A percentile compares a stretch with the other conserved stretches of the same genome.
Evolutionary conservation across 37 sponge, comb jelly and placozoan species (phyloP).

Genomic region (Spongilla lacustris): DNA sequence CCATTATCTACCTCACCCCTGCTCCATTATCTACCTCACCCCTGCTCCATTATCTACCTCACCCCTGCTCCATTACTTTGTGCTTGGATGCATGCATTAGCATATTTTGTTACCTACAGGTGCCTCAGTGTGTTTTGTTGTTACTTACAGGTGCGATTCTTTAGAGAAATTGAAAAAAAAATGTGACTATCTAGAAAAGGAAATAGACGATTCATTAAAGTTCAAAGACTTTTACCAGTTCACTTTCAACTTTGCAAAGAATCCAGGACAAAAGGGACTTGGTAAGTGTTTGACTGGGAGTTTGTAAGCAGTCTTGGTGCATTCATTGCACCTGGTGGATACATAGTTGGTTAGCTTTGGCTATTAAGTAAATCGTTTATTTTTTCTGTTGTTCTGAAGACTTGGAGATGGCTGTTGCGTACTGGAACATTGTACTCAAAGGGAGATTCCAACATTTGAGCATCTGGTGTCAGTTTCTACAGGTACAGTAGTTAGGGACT

Average conservation of each 20-base stretch:
- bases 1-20: too few species aligned
- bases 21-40: too few species aligned
- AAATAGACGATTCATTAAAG: slow-evolving; percentile 75
- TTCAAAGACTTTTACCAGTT: slow-evolving; percentile 97
- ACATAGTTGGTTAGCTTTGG: neutral
- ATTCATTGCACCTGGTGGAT: neutral
- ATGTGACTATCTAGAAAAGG: slow-evolving; percentile 79
- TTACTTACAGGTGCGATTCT: slow-evolving; percentile 81
- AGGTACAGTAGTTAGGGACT: too few species aligned
- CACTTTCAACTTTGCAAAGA: slow-evolving; percentile 95
- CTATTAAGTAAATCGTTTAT: neutral
- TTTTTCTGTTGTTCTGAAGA: slow-evolving; percentile 49
- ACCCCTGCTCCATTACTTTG: too few species aligned
- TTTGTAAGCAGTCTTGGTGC: too few species aligned
- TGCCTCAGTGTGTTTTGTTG: too few species aligned
- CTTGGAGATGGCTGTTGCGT: slow-evolving; percentile 94
- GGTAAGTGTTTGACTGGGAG: slow-evolving; percentile 53
- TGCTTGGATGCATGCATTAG: too few species aligned
- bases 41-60: too few species aligned
- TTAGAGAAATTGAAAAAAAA: slow-evolving; percentile 82
- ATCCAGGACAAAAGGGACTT: slow-evolving; percentile 89
- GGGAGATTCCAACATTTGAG: slow-evolving; percentile 84
- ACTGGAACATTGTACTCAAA: slow-evolving; percentile 90
- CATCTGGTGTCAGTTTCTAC: slow-evolving; percentile 89
- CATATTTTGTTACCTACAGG: too few species aligned